Evolutionary conservation across 2,113 vertebrate species (phyloP).

Genomic region (Hippopotamus amphibius): DNA sequence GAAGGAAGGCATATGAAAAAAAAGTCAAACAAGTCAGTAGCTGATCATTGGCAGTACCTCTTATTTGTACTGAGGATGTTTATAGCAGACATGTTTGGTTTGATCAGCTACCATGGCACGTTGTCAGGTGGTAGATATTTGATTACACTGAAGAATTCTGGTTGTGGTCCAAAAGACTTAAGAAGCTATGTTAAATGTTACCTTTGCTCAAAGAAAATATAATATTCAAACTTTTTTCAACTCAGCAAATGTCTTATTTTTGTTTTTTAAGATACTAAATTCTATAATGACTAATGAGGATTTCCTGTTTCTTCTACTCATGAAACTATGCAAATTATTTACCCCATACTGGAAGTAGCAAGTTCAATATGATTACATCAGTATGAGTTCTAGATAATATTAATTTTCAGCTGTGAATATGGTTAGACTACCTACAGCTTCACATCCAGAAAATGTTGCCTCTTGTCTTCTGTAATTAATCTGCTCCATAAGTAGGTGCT

Average conservation of each 20-base stretch:
- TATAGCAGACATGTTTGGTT: neutral
- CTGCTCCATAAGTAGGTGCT: constrained; percentile 34
- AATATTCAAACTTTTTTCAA: neutral
- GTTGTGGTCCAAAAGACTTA: neutral
- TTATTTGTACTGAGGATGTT: neutral
- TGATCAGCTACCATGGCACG: neutral
- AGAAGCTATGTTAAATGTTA: neutral
- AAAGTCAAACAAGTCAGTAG: neutral
- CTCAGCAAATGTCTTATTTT: neutral
- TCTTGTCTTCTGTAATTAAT: constrained; percentile 70
- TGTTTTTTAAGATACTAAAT: constrained; percentile 29
- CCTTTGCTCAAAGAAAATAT: neutral
- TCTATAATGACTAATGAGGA: neutral
- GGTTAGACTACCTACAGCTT: constrained; percentile 59
- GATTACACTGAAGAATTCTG: neutral
- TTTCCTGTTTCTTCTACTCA: constrained; percentile 52
- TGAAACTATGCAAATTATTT: constrained; percentile 57
- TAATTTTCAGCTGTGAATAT: constrained; percentile 80
- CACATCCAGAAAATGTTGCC: constrained; percentile 69
- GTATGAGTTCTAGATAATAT: constrained; percentile 70
- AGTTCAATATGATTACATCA: constrained; percentile 72
- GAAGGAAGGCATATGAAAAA: neutral
- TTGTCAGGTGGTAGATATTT: neutral
- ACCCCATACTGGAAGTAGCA: constrained; percentile 61
- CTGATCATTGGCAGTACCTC: neutral